phyloP scores from a whole-genome alignment of 2,113 vertebrate species.

The Paralichthys olivaceus region DNA sequence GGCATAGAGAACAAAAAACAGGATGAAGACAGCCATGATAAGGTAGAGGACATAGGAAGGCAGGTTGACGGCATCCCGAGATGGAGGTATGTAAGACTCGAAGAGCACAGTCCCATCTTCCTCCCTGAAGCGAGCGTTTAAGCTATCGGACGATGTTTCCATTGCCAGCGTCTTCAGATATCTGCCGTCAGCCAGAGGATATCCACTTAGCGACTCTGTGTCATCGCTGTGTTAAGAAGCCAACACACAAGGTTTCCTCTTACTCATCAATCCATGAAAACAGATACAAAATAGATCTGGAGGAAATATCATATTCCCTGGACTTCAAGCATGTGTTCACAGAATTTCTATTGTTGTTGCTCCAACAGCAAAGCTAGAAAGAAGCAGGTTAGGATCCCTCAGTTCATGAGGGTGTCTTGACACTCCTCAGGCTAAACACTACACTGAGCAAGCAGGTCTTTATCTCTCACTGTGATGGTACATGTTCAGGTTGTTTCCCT shows the following conservation, averaged over 20 bases:
- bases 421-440: not conserved
- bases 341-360: not conserved
- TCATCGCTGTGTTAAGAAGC: conserved; percentile 10
- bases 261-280: not conserved
- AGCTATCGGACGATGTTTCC: conserved; percentile 26
- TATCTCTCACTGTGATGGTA: not conserved
- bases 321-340: not conserved
- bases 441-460: not conserved
- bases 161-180: conserved; percentile 22
- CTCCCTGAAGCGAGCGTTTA: conserved; percentile 51
- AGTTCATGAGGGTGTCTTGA: not conserved
- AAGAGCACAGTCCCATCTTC: conserved; percentile 80
- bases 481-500: conserved; percentile 19
- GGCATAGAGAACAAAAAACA: conserved; percentile 88
- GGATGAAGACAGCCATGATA: conserved; percentile 84
- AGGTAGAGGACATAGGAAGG: conserved; percentile 87
- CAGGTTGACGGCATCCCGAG: conserved; percentile 87
- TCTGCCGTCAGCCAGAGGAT: conserved; percentile 26
- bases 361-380: not conserved
- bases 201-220: conserved; percentile 36
- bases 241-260: conserved; percentile 12
- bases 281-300: not conserved
- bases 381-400: not conserved
- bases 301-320: not conserved
- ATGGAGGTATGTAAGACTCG: conserved; percentile 86